A percentile compares a stretch with the other conserved stretches of the same genome.
phyloP scores from a whole-genome alignment of 37 sponge, comb jelly and placozoan genomes.

The Geodia barretti region DNA sequence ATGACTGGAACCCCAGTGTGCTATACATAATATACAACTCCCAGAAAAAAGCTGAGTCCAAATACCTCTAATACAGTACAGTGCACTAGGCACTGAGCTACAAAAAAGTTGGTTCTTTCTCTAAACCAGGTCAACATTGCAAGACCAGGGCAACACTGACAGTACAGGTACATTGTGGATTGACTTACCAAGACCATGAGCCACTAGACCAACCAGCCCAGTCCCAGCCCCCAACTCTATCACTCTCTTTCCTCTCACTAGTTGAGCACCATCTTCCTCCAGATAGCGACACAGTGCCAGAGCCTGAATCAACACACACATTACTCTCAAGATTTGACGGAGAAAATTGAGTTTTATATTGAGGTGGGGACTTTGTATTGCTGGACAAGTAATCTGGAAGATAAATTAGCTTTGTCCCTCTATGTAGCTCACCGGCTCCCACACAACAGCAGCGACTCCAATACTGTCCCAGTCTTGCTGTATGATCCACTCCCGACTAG shows the following conservation, averaged over 20 bases:
- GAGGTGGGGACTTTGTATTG: neutral
- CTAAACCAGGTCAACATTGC: no score
- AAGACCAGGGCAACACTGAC: no score
- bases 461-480: constrained; percentile 53
- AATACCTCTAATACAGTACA: no score
- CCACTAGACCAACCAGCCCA: constrained; percentile 72
- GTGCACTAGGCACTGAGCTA: no score
- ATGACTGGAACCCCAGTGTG: no score
- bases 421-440: constrained; percentile 83
- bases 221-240: constrained; percentile 83
- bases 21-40: no score
- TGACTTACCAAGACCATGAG: constrained; percentile 52
- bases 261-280: neutral
- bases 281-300: constrained; percentile 46
- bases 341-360: neutral
- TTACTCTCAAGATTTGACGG: neutral
- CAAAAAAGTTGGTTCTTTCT: no score
- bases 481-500: constrained; percentile 32
- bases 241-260: constrained; percentile 29
- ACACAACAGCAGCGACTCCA: constrained; percentile 70
- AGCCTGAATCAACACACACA: constrained; percentile 15
- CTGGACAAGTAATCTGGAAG: neutral
- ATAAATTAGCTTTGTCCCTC: no score
- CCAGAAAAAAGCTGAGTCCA: no score
- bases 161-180: neutral